phyloP scores from a whole-genome alignment of 2,797 vertebrate species.

The Hoplostethus atlanticus region DNA sequence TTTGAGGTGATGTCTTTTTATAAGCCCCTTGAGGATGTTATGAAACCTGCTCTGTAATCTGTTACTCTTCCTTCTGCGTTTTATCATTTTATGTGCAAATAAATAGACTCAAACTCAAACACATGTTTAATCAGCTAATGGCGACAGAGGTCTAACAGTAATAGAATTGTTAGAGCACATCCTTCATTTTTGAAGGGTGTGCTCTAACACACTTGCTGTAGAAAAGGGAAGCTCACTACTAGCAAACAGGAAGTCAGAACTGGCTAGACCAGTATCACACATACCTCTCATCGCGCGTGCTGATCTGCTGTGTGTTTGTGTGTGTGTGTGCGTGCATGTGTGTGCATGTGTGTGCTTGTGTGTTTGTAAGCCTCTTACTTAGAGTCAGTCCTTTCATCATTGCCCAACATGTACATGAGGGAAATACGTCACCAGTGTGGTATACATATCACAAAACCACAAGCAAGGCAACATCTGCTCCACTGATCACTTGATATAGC shows the following conservation, averaged over 20 bases:
- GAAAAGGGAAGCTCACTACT: slow-evolving; percentile 1
- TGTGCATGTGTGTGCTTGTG: slow-evolving; percentile 9
- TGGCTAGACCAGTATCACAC: slow-evolving; percentile 7
- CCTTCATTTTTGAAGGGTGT: too few relatives aligned
- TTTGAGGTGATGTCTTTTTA: not conserved
- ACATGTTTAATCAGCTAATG: not conserved
- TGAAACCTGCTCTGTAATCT: not conserved
- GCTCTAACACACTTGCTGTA: not conserved
- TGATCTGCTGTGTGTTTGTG: slow-evolving; percentile 9
- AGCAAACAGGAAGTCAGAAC: slow-evolving; percentile 59
- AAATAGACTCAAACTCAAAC: not conserved
- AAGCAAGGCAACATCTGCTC: slow-evolving; percentile 44
- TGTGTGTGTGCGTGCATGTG: not conserved
- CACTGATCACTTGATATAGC: slow-evolving; percentile 7
- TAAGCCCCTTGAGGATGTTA: not conserved
- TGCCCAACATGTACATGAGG: slow-evolving; percentile 30
- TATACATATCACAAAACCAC: slow-evolving; percentile 45
- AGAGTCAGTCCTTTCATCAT: slow-evolving; percentile 39
- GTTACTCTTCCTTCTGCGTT: too few relatives aligned
- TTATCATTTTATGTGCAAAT: not conserved
- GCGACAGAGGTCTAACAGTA: not conserved
- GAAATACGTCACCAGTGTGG: slow-evolving; percentile 49
- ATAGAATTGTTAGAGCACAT: too few relatives aligned
- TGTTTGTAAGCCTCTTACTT: slow-evolving; percentile 5
- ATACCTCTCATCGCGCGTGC: not conserved